These are phyloP conservation scores for Nezara viridula DNA, from an alignment of 2,888 invertebrate genomes.

Conservation along the genomic window DNA sequence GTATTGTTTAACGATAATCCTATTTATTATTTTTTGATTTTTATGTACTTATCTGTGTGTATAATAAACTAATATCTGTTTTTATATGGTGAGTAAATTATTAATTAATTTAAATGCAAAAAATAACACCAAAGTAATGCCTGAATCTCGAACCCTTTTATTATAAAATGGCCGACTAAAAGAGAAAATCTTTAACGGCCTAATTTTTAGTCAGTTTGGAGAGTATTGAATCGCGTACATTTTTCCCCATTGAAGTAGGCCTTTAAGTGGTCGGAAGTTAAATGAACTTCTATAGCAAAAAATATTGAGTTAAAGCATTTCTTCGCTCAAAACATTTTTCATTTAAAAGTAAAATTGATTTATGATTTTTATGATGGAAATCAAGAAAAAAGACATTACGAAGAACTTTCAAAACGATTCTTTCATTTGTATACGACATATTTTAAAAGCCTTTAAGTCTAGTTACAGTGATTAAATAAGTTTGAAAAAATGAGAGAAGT, in stretches of 20 bases:
- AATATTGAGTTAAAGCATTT: neutral
- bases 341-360: no score
- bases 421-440: no score
- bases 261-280: neutral
- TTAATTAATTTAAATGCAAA: neutral
- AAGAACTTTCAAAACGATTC: no score
- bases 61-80: neutral
- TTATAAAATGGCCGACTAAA: neutral
- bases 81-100: neutral
- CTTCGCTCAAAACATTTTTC: neutral
- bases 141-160: neutral
- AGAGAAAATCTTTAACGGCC: neutral
- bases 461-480: no score
- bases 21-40: neutral
- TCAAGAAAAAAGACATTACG: no score
- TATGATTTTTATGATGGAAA: no score
- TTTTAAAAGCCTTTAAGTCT: no score
- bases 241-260: neutral
- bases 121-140: neutral
- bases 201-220: conserved; percentile 7
- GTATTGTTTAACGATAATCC: neutral
- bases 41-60: neutral
- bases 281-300: neutral
- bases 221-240: conserved; percentile 6
- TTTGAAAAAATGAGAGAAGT: no score